Evolutionary conservation across 2,888 invertebrate species (phyloP).

Genomic region (Latheticus oryzae): DNA sequence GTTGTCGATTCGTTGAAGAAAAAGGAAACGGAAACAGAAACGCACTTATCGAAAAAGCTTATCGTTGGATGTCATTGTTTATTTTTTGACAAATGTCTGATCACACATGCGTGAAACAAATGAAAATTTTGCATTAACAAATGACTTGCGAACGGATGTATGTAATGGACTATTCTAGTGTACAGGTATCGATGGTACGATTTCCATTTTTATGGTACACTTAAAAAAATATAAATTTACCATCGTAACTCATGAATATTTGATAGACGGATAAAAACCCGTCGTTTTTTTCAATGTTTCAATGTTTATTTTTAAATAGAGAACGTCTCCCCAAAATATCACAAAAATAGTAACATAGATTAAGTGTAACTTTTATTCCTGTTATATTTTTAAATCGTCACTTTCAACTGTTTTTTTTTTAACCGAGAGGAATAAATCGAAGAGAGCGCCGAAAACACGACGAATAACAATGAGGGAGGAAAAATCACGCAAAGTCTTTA

Average conservation of each 20-base stretch:
- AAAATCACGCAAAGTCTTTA: conserved; percentile 56
- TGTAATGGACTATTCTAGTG: conserved; percentile 61
- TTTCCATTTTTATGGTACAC: conserved; percentile 54
- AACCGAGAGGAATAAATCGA: conserved; percentile 6
- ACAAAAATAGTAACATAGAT: conserved; percentile 46
- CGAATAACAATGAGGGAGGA: conserved; percentile 53
- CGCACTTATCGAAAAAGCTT: conserved; percentile 59
- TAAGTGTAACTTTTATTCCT: conserved; percentile 37
- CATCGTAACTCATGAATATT: conserved; percentile 41
- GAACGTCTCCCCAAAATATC: conserved; percentile 41
- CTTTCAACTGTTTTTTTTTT: conserved; percentile 32
- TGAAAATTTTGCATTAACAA: conserved; percentile 63
- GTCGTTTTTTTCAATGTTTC: conserved; percentile 16
- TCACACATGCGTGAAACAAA: conserved; percentile 64
- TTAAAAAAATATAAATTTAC: conserved; percentile 45
- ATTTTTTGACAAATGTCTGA: conserved; percentile 56
- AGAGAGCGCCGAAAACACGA: conserved; percentile 38
- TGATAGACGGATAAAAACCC: conserved; percentile 26
- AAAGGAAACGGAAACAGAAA: conserved; percentile 59
- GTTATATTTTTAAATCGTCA: conserved; percentile 41
- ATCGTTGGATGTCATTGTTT: conserved; percentile 61
- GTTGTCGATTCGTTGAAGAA: conserved; percentile 51
- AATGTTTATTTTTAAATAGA: conserved; percentile 48
- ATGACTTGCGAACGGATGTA: conserved; percentile 62
- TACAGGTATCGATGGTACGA: conserved; percentile 50